Conservation (phyloP, 2,113 vertebrate genomes). For the Bucco capensis region DNA sequence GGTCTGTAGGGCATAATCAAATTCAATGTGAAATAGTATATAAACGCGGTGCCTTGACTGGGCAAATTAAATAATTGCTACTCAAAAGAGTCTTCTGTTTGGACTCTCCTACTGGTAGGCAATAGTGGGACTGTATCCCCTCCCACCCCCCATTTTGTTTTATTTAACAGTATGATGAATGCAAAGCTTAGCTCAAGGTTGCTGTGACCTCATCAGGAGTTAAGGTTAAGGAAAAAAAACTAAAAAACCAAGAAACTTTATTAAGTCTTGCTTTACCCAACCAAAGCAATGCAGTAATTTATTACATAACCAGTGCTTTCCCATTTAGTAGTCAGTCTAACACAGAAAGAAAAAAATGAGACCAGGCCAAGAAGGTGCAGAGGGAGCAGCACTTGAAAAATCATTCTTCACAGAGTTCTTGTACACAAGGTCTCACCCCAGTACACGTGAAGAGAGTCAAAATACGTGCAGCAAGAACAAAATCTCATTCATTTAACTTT, state of each 20-base stretch:
- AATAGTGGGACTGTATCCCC: constrained; percentile 75
- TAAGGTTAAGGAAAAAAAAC: constrained; percentile 68
- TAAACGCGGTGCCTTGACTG: constrained; percentile 83
- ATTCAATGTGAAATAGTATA: constrained; percentile 90
- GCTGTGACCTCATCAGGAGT: constrained; percentile 76
- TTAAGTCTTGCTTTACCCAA: constrained; percentile 83
- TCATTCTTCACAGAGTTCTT: background rate
- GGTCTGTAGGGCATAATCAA: constrained; percentile 86
- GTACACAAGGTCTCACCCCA: background rate
- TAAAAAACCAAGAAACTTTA: constrained; percentile 72
- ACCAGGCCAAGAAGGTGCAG: constrained; percentile 14
- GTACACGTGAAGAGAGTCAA: background rate
- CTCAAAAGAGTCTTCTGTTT: constrained; percentile 82
- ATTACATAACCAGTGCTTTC: constrained; percentile 85
- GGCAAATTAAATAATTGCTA: constrained; percentile 85
- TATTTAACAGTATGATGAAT: constrained; percentile 74
- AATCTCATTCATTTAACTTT: background rate
- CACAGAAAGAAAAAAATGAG: constrained; percentile 35
- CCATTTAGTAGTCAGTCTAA: constrained; percentile 74
- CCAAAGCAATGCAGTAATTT: constrained; percentile 82
- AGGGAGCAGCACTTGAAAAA: background rate
- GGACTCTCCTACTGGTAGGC: constrained; percentile 86
- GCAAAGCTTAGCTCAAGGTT: constrained; percentile 75
- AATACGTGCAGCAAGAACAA: constrained; percentile 62
- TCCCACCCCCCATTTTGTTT: constrained; percentile 63